Conservation (phyloP, 2,113 vertebrate species). For the Pedetes capensis region DNA sequence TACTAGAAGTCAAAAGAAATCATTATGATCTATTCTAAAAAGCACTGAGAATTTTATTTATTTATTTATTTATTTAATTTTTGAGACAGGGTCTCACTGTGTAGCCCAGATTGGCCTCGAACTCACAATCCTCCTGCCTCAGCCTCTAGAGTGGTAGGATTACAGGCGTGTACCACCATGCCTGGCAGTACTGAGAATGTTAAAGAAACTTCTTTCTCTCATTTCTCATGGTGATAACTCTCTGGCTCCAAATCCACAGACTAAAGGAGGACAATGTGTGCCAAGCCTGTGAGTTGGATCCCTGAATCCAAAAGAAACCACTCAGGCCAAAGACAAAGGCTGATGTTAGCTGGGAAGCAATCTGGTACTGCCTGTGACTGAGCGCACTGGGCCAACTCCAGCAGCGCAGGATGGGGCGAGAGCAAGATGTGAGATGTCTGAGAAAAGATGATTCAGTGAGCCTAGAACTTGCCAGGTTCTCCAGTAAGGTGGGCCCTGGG, state of each 20-base stretch:
- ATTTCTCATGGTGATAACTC: slow-evolving; percentile 1
- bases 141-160: neutral
- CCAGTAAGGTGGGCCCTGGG: neutral
- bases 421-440: neutral
- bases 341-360: neutral
- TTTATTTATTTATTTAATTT: neutral
- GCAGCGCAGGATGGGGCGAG: neutral
- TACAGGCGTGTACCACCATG: neutral
- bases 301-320: neutral
- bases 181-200: neutral
- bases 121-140: neutral
- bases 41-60: neutral
- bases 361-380: neutral
- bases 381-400: neutral
- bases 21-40: neutral
- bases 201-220: neutral
- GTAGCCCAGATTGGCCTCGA: neutral
- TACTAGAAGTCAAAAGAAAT: neutral
- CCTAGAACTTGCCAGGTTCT: neutral
- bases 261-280: neutral
- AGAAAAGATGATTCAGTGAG: neutral
- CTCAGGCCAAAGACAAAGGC: neutral
- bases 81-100: neutral
- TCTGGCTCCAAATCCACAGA: neutral
- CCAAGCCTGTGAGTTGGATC: neutral